These are phyloP conservation scores for Scaptomyza flava DNA, from an alignment of 2,888 invertebrate species.

Conservation along the genomic window DNA sequence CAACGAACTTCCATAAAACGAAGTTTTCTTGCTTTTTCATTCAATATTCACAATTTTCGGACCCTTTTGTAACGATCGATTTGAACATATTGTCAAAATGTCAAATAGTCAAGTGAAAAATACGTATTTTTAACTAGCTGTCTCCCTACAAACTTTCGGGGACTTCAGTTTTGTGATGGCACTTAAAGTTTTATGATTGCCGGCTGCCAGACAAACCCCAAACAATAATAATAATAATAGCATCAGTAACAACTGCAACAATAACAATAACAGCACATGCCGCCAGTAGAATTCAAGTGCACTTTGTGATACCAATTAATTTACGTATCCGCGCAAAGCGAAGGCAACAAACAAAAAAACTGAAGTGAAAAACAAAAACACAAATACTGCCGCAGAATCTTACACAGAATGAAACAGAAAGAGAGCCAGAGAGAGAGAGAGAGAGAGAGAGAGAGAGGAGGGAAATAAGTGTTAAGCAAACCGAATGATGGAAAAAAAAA, in stretches of 20 bases:
- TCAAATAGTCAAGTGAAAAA: conserved; percentile 48
- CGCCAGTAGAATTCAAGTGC: conserved; percentile 68
- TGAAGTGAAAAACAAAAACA: background rate
- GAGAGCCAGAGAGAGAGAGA: background rate
- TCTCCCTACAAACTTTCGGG: conserved; percentile 1
- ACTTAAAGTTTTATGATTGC: conserved; percentile 42
- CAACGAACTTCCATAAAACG: too few species aligned
- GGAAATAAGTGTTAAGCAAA: background rate
- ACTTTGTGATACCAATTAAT: conserved; percentile 79
- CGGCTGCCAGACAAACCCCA: conserved; percentile 22
- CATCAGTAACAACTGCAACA: conserved; percentile 10
- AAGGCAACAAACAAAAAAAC: conserved; percentile 20
- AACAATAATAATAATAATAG: conserved; percentile 39
- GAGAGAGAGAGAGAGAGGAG: background rate
- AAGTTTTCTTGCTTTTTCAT: too few species aligned
- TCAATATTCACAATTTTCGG: too few species aligned
- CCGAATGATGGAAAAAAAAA: conserved; percentile 28
- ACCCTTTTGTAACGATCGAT: conserved; percentile 16
- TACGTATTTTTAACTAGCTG: conserved; percentile 19
- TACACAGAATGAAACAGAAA: background rate
- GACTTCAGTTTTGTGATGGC: conserved; percentile 30
- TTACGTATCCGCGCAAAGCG: conserved; percentile 75
- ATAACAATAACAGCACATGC: conserved; percentile 36
- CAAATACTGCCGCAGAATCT: conserved; percentile 29
- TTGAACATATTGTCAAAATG: conserved; percentile 47